Percentiles rank a stretch among this genome's conserved stretches.
Evolutionary conservation across 2,888 invertebrate species (phyloP).

Genomic region (Cerastoderma edule): DNA sequence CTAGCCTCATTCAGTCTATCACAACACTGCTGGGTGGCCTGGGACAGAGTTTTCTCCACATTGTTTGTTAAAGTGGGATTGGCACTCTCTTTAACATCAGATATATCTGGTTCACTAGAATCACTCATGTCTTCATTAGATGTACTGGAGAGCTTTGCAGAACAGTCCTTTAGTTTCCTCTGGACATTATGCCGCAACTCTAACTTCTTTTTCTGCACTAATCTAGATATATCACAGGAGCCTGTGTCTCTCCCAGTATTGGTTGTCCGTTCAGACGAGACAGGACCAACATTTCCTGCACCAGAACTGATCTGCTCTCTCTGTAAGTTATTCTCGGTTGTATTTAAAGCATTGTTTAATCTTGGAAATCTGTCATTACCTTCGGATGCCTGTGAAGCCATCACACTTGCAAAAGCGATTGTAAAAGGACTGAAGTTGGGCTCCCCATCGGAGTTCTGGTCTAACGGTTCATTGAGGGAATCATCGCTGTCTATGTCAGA

Average conservation of each 20-base stretch:
- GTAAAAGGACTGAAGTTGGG: constrained; percentile 71
- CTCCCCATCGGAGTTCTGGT: constrained; percentile 45
- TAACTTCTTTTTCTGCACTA: constrained; percentile 70
- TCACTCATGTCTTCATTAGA: constrained; percentile 43
- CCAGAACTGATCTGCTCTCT: not conserved
- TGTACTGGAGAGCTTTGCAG: constrained; percentile 33
- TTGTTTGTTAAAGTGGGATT: too few species aligned
- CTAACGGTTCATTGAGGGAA: constrained; percentile 9
- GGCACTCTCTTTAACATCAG: not conserved
- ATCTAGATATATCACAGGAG: constrained; percentile 63
- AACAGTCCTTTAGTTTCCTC: constrained; percentile 44
- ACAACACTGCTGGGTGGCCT: not conserved
- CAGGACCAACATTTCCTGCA: not conserved
- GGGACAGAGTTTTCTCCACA: not conserved
- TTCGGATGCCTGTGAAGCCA: constrained; percentile 68
- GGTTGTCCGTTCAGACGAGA: not conserved
- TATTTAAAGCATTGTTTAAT: constrained; percentile 49
- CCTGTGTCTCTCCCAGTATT: constrained; percentile 15
- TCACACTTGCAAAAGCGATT: constrained; percentile 74
- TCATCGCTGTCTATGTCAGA: constrained; percentile 59
- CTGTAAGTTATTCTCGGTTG: constrained; percentile 26
- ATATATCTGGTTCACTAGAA: constrained; percentile 1
- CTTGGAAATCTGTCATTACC: constrained; percentile 53
- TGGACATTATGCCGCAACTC: constrained; percentile 52
- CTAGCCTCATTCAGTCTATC: constrained; percentile 13